Evolutionary conservation across 53 echinoderm and acorn worm species (phyloP), one percentile per base, ranked within the genome.

Genomic region (Holothuria leucospilota): DNA sequence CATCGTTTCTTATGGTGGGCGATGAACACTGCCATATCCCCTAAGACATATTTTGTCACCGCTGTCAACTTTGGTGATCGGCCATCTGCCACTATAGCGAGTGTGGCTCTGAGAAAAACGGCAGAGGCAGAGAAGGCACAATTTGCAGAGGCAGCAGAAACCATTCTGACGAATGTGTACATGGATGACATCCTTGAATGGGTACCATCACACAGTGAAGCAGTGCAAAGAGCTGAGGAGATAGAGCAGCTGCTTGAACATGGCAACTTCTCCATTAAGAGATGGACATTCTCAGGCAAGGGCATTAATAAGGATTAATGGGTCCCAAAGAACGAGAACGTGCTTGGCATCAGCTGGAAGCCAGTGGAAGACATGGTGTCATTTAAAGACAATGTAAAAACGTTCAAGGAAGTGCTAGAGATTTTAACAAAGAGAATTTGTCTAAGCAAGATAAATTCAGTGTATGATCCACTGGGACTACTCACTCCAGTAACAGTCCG

Each of bases 401-500:
- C 68, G 6, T 84, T 84, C 84, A 39, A 25, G 77, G 69, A 89
- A 14, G 61, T 89, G 25, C 90, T 85, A 20, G 29, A 42, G 13
- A 41, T 85, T 14, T 59, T 89, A 16, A 89, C 90, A 5, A 89
- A 85, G 60, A 74, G 90, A 40, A 89, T 85, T 72, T 89, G 90
- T 39, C 41, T 89, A 51, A 85, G 41, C 63, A 85, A 84, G 29
- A 75, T 89, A 29, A 89, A 85, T 42, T 64, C 85, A n/a, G 85
- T 89, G 28, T 89, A 89, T 69, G 90, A 89, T 65, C 90, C 90
- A 51, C 64, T 89, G 59, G 90, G 90, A n/a, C 77, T 71, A 29
- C 64, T 59, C 12, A 40, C 85, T 0, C 90, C 90, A 29, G 28
- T 89, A 8, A 58, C 83, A 11, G 85, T 89, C 12, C 59, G 85